Conservation (phyloP, 2,888 invertebrate species). For the Leptinotarsa haldemani region DNA sequence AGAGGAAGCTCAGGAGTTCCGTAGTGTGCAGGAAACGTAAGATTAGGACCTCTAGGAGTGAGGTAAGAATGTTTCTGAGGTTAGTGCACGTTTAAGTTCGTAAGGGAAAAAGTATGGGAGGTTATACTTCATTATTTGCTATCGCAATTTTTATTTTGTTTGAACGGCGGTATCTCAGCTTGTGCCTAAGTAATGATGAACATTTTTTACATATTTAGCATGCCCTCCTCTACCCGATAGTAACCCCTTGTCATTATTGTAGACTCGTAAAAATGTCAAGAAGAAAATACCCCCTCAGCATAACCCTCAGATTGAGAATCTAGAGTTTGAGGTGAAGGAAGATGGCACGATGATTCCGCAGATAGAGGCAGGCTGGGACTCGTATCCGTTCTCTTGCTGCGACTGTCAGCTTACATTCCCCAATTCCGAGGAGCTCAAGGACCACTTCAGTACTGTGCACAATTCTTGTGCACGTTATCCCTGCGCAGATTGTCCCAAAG, state of each 20-base stretch:
- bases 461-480: conserved; percentile 73
- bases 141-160: no score
- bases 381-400: conserved; percentile 69
- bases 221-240: no score
- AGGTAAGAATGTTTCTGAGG: conserved; percentile 31
- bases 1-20: conserved; percentile 20
- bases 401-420: conserved; percentile 67
- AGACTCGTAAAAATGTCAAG: conserved; percentile 41
- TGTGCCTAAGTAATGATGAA: no score
- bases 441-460: conserved; percentile 73
- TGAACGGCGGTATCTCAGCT: no score
- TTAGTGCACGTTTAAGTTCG: no score
- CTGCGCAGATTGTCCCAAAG: conserved; percentile 76
- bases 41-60: conserved; percentile 36
- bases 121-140: no score
- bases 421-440: conserved; percentile 68
- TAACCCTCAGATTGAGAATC: conserved; percentile 45
- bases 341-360: conserved; percentile 61
- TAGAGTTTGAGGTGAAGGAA: conserved; percentile 57
- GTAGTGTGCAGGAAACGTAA: conserved; percentile 34
- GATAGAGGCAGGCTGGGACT: conserved; percentile 62
- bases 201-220: no score
- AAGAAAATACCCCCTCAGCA: conserved; percentile 41
- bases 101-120: no score
- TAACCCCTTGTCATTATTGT: conserved; percentile 9